These are phyloP conservation scores for Calidris pygmaea DNA, from an alignment of 2,113 vertebrate genomes.

Conservation along the genomic window DNA sequence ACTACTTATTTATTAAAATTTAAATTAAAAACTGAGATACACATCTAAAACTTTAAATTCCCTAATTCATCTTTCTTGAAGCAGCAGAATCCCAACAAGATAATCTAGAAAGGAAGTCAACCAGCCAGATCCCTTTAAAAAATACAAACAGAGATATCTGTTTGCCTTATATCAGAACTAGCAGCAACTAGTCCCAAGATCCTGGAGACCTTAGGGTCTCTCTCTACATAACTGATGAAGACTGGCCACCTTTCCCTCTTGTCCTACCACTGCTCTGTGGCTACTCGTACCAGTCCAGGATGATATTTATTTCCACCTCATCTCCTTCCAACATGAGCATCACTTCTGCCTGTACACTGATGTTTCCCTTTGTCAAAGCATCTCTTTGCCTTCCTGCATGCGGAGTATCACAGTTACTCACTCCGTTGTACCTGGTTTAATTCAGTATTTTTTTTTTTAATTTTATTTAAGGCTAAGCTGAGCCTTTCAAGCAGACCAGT, in stretches of 20 bases:
- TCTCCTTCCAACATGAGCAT: background rate
- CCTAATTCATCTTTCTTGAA: background rate
- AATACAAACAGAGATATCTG: background rate
- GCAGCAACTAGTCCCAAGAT: background rate
- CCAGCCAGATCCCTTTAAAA: background rate
- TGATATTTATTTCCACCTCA: background rate
- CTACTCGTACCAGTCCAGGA: background rate
- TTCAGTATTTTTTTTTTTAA: background rate
- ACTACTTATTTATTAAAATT: background rate
- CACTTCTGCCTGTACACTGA: background rate
- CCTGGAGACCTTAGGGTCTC: background rate
- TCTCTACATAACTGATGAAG: background rate
- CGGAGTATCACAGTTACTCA: background rate
- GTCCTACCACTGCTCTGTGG: background rate
- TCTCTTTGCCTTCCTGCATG: background rate
- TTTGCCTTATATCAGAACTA: background rate
- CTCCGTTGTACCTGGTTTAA: background rate
- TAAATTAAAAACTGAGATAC: background rate
- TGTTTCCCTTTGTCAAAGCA: background rate
- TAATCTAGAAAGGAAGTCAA: background rate
- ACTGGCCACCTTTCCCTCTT: background rate
- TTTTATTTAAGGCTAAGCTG: background rate
- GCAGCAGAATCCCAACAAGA: background rate
- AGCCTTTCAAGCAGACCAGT: background rate
- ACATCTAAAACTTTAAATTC: background rate